These are phyloP conservation scores for Podarcis muralis DNA, from an alignment of 2,113 vertebrate genomes.

Conservation along the genomic window DNA sequence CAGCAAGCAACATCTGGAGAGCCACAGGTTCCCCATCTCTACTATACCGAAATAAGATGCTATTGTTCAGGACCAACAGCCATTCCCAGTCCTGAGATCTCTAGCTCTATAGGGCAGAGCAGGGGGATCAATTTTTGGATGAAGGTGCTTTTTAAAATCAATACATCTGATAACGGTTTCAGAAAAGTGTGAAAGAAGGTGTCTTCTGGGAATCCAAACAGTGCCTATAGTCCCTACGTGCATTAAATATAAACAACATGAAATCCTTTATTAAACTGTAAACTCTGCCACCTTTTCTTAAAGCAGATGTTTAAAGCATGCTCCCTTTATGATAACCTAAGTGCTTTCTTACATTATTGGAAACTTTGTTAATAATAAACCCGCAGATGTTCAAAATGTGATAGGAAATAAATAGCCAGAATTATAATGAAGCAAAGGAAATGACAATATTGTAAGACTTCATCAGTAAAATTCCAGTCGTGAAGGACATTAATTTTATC, in stretches of 20 bases:
- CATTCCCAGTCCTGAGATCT: not conserved
- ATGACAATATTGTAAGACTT: conserved; percentile 19
- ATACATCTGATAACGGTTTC: not conserved
- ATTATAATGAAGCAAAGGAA: conserved; percentile 20
- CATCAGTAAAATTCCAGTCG: not conserved
- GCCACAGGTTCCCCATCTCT: too few species aligned
- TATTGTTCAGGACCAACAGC: not conserved
- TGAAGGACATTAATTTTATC: not conserved
- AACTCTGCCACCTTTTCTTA: conserved; percentile 8
- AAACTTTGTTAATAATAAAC: not conserved
- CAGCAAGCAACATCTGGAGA: too few species aligned
- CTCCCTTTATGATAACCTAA: not conserved
- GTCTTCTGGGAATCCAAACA: not conserved
- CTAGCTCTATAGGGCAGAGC: not conserved
- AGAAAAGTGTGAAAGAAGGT: not conserved
- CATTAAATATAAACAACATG: conserved; percentile 37
- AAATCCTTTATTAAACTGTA: conserved; percentile 33
- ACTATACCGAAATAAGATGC: not conserved
- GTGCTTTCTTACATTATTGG: not conserved
- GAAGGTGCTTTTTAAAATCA: too few species aligned
- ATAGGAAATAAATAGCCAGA: conserved; percentile 12
- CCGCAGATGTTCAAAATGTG: not conserved
- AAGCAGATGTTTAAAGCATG: not conserved
- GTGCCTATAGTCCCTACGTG: not conserved
- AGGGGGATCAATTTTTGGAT: not conserved